Base-by-base conservation (phyloP, 2,797 vertebrate genomes). In the Acipenser transmontanus region DNA sequence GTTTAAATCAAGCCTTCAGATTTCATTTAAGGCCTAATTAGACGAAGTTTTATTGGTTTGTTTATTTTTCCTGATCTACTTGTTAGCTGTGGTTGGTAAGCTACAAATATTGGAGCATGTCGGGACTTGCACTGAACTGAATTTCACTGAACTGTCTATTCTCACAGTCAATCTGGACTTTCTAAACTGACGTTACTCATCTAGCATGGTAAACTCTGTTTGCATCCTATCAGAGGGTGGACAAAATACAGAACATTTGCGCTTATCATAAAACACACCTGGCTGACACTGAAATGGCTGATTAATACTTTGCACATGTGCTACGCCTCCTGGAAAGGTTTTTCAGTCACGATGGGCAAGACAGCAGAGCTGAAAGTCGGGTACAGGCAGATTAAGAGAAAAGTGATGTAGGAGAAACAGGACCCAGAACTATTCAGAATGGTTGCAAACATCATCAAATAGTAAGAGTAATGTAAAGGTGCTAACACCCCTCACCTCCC, bases 51-150 rank as follows among this genome's bases (percentile, higher is more conserved):
- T 34, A 3, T 34, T 84, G 85, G 84, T 85, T 89, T 88, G 85
- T 87, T 90, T 88, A 89, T 91, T 90, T 89, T 90, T 90, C 89
- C 87, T 89, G 89, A 89, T 90, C 88, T 89, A 14, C 14, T 61
- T 34, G 8, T 49, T 14, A 17, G 48, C 65, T 66, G 65, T 34
- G 34, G 34, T 34, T 34, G 34, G 34, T 34, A 34, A 60, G 50
- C 47, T 49, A 49, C 48, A 66, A 66, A 66, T 56, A 50, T 13
- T 57, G 54, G 13, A 66, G 8, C 56, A 14, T 50, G 49, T 10
- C 48, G 12, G 11, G 57, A 20, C 65, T 66, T 50, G 14, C 9
- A n/a, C 48, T 57, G 8, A 34, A 8, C 54, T 52, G 17, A 59
- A 59, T 49, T 34, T 7, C 47, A 51, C 51, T 65, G 11, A 51